These are phyloP conservation scores for Oostethus manadensis DNA, from an alignment of 2,113 vertebrate genomes.

Conservation along the genomic window DNA sequence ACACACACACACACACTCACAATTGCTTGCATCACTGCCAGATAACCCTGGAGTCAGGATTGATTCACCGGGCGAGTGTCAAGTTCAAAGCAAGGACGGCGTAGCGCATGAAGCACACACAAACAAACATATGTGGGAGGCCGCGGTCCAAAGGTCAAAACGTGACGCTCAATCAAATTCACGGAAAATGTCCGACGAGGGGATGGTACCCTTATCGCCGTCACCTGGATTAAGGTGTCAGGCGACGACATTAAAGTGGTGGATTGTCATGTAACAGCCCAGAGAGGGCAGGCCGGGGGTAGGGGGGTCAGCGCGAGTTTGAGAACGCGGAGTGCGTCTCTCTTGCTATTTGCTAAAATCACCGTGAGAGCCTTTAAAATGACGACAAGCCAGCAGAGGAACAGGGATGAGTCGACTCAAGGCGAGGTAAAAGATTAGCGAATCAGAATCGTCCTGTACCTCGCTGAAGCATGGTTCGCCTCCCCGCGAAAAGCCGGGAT, in stretches of 20 bases:
- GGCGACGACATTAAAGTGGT: conserved; percentile 19
- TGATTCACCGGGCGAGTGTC: conserved; percentile 54
- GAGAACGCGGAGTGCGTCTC: too few species aligned
- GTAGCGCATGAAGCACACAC: conserved; percentile 20
- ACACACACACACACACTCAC: too few species aligned
- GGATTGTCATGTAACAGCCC: neutral
- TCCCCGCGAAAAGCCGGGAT: too few species aligned
- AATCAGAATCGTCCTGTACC: too few species aligned
- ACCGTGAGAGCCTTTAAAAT: too few species aligned
- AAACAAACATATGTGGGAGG: conserved; percentile 6
- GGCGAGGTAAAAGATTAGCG: too few species aligned
- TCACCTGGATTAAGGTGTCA: conserved; percentile 35
- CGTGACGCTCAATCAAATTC: conserved; percentile 20
- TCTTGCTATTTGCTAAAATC: too few species aligned
- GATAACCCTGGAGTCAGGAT: conserved; percentile 57
- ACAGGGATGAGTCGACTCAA: too few species aligned
- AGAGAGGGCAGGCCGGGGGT: too few species aligned
- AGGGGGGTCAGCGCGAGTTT: too few species aligned
- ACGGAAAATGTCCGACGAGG: neutral
- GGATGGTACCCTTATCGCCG: conserved; percentile 12
- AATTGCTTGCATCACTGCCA: conserved; percentile 27
- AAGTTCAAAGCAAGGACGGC: conserved; percentile 59
- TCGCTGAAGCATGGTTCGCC: too few species aligned
- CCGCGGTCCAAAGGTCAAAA: conserved; percentile 18
- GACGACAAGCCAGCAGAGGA: too few species aligned